phyloP scores from a whole-genome alignment of 2,113 vertebrate genomes.

The Camelus bactrianus region DNA sequence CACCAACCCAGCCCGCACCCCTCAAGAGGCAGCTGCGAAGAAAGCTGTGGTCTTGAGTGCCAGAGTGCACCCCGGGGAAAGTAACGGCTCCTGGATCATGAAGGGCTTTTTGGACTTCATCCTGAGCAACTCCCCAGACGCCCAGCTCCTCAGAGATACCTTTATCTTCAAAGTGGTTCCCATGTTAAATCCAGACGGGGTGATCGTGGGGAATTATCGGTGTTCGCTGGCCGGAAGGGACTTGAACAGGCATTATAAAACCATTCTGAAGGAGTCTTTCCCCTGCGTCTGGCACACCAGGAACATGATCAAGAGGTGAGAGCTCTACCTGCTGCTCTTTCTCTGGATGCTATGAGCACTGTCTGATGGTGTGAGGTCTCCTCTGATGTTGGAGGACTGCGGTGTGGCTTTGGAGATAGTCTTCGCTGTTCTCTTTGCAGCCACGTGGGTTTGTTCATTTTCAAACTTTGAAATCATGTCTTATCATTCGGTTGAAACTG shows the following conservation, averaged over 20 bases:
- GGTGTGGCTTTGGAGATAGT: neutral
- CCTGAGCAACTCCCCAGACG: constrained; percentile 90
- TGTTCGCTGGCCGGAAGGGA: constrained; percentile 94
- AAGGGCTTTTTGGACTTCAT: constrained; percentile 94
- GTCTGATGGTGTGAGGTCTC: neutral
- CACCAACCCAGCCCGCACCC: constrained; percentile 82
- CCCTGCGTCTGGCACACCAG: constrained; percentile 93
- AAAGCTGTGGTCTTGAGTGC: constrained; percentile 93
- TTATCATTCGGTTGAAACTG: constrained; percentile 16
- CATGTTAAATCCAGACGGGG: constrained; percentile 97
- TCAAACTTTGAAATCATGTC: neutral
- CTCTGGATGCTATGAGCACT: too few relatives aligned
- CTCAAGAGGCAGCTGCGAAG: constrained; percentile 81
- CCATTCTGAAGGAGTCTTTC: constrained; percentile 87
- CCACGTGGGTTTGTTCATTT: neutral
- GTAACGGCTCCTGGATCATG: constrained; percentile 95
- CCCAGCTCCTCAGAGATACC: constrained; percentile 90
- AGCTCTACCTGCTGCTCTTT: neutral
- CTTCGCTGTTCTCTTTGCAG: neutral
- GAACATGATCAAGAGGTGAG: constrained; percentile 94
- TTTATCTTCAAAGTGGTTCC: constrained; percentile 97
- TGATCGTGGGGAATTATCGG: constrained; percentile 96
- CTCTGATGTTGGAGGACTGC: too few relatives aligned
- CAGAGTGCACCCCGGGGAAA: constrained; percentile 94
- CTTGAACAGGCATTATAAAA: constrained; percentile 94